phyloP scores from a whole-genome alignment of 2,888 invertebrate species.

The Linyphia triangularis region DNA sequence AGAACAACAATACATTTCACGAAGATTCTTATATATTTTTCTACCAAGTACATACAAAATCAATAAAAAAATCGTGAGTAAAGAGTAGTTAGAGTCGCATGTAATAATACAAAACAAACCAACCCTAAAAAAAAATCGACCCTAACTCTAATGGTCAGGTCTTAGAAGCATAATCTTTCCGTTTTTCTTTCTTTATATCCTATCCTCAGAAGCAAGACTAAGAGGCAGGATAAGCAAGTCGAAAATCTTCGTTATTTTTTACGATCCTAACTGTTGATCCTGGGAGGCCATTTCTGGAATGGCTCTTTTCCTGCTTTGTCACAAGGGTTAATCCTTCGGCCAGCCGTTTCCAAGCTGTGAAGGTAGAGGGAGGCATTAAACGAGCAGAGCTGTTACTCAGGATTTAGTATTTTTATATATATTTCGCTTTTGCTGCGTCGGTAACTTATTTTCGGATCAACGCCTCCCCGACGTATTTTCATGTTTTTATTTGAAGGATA shows the following conservation, averaged over 20 bases:
- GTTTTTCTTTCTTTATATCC: not conserved
- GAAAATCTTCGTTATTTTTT: conserved; percentile 70
- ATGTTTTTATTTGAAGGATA: not conserved
- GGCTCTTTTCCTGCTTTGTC: conserved; percentile 72
- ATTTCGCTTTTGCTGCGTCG: not conserved
- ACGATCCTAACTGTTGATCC: conserved; percentile 73
- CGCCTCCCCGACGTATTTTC: not conserved
- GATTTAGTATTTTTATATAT: conserved; percentile 46
- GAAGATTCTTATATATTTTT: too few relatives aligned
- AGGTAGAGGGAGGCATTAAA: conserved; percentile 38
- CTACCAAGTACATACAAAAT: too few relatives aligned
- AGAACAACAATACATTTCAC: too few relatives aligned
- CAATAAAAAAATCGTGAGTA: too few relatives aligned
- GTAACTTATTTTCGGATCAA: conserved; percentile 45
- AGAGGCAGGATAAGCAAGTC: conserved; percentile 22
- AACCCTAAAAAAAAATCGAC: too few relatives aligned
- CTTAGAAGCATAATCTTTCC: too few relatives aligned
- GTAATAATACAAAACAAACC: too few relatives aligned
- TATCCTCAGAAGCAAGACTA: not conserved
- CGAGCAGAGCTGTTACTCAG: conserved; percentile 55
- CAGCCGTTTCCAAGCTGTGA: conserved; percentile 7
- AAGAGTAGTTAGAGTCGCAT: too few relatives aligned
- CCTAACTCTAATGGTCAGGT: too few relatives aligned
- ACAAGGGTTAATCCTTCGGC: conserved; percentile 64
- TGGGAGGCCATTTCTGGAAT: conserved; percentile 61